Base-by-base conservation (phyloP, 2,797 vertebrate genomes). In the Sebastes baramenuke region DNA sequence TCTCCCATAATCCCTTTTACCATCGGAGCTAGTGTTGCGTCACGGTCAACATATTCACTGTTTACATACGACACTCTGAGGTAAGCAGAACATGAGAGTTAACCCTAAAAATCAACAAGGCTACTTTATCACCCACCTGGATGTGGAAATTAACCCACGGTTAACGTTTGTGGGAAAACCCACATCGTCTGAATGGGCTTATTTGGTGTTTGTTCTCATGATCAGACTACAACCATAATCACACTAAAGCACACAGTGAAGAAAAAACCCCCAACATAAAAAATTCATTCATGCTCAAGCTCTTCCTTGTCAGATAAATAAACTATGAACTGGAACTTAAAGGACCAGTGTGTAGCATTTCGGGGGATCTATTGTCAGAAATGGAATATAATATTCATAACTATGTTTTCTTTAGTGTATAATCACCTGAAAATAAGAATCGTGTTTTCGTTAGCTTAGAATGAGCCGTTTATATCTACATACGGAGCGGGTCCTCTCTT, bases 1-100 rank as follows among this genome's bases (percentile, higher is more conserved):
- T 89, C 77, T 85, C 87, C 77, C 74, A 83, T 88, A 91, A 93
- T 90, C 81, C 79, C 22, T 72, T 84, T 92, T 86, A 84, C 84
- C 81, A 75, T 81, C 56, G 64, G 64, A 73, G 73, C 81, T 52
- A 67, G 62, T 2, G 67, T 83, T 93, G 90, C 92, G 84, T 95
- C 94, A 95, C 56, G 4, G 79, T 76, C 87, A 80, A 72, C 87
- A 14, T 78, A 82, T 79, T 79, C 60, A 61, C 49, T 93, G 93
- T 94, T 93, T 89, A 79, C 87, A 81, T 65, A 86, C 68, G 70
- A 89, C 75, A 60, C 72, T 74, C 60, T 78, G 80, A 88, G 83
- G 84, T 79, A 86, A 91, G 74, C 88, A 86, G 79, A 80, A 85
- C 86, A 87, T 12, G 46, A 72, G 68, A 73, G 82, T 84, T 82